Percentiles rank a stretch among this genome's conserved stretches.
phyloP scores from a whole-genome alignment of 2,113 vertebrate species.

The Brachyhypopomus occidentalis region DNA sequence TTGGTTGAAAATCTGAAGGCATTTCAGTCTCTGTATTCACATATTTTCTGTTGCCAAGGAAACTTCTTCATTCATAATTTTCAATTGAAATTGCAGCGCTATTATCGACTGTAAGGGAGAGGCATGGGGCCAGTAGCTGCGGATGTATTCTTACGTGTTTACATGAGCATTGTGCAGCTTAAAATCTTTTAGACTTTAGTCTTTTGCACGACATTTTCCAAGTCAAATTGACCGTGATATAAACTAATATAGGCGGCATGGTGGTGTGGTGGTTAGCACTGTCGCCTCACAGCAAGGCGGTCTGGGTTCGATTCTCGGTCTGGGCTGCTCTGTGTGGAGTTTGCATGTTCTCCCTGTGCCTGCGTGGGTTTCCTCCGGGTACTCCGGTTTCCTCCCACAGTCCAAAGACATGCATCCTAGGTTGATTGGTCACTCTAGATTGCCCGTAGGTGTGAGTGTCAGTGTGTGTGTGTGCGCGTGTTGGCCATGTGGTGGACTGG shows the following conservation, averaged over 20 bases:
- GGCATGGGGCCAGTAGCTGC: not conserved
- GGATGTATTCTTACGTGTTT: not conserved
- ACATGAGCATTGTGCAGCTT: not conserved
- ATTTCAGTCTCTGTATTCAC: slow-evolving; percentile 25
- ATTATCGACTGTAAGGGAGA: not conserved
- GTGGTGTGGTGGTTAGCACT: too few species aligned
- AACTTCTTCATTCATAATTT: slow-evolving; percentile 43
- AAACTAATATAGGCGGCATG: not conserved
- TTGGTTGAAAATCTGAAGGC: slow-evolving; percentile 42
- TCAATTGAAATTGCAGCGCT: slow-evolving; percentile 16
- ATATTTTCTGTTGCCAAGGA: slow-evolving; percentile 46
- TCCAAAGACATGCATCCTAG: too few species aligned
- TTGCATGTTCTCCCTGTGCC: too few species aligned
- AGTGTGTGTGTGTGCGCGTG: too few species aligned
- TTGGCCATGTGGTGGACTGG: too few species aligned
- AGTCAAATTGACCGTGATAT: not conserved
- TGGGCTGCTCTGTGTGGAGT: too few species aligned
- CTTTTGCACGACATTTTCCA: not conserved
- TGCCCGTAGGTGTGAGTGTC: too few species aligned
- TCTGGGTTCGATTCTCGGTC: too few species aligned
- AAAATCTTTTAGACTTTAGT: not conserved
- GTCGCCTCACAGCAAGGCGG: too few species aligned
- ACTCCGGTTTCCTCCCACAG: too few species aligned
- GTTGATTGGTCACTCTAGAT: too few species aligned
- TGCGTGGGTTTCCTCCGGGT: too few species aligned